These are phyloP conservation scores for Onychostoma macrolepis DNA, from an alignment of 2,113 vertebrate genomes.

Conservation along the genomic window DNA sequence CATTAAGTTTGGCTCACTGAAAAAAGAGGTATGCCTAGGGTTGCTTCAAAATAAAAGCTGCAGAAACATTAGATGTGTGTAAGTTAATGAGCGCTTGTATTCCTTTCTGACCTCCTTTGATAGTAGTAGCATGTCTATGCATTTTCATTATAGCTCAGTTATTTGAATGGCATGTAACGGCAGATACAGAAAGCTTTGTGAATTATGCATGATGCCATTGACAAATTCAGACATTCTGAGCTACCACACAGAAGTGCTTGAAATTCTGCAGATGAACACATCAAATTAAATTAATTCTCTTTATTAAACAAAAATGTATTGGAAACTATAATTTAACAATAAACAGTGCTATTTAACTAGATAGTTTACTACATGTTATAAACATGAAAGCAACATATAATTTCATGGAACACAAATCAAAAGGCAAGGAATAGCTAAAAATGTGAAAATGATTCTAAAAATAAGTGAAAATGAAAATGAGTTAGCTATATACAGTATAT, in stretches of 20 bases:
- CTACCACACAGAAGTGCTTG: not conserved
- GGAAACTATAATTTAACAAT: not conserved
- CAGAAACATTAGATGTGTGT: not conserved
- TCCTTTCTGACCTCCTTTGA: constrained; percentile 47
- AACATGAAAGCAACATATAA: not conserved
- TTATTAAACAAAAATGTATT: not conserved
- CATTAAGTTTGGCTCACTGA: constrained; percentile 53
- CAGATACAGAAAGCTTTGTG: not conserved
- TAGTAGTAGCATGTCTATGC: constrained; percentile 42
- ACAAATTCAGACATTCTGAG: not conserved
- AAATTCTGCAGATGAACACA: not conserved
- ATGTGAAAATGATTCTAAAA: not conserved
- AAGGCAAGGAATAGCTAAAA: not conserved
- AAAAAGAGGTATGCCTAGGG: constrained; percentile 45
- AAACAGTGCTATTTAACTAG: not conserved
- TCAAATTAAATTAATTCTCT: not conserved
- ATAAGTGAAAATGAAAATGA: not conserved
- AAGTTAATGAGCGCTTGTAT: constrained; percentile 28
- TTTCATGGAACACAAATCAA: not conserved
- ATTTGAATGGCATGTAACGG: constrained; percentile 10
- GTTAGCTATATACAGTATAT: not conserved
- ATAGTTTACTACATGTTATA: not conserved
- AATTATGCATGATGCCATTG: not conserved
- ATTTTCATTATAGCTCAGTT: constrained; percentile 33
- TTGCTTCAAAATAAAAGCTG: constrained; percentile 50